Base-by-base conservation (phyloP, 2,888 invertebrate genomes). In the Dryomyza anilis region DNA sequence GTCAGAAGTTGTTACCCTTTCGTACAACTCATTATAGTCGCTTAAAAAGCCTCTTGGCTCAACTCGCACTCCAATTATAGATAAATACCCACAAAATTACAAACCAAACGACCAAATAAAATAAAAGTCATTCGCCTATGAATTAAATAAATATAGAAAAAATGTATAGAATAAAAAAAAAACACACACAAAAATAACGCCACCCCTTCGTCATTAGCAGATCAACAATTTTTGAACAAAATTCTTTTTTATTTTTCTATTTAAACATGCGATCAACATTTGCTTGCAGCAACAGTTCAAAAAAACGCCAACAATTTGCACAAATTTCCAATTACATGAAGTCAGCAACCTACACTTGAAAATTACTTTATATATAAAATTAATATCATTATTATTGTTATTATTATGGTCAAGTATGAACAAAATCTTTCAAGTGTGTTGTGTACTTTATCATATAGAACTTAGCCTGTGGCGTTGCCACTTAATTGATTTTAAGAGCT, bases 311-410 rank as follows among this genome's bases (percentile, higher is more conserved):
- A 5, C 23, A 29, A 23, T 60, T 50, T 33, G 16, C 25, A 21
- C 33, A 39, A 60, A 60, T 58, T 36, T 23, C 27, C 45, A 16
- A 29, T 21, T 16, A 30, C 36, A 53, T 23, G 53, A 62, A 62
- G 62, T 62, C 62, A 62, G 45, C 45, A 62, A 30, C 53, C 55
- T 52, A 29, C 45, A 27, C 23, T 23, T 23, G 6, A 25, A 25
- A 50, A n/a, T 3, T n/a, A n/a, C 23, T n/a, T n/a, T n/a, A n/a
- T n/a, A n/a, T n/a, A 50, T 21, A 25, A 50, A 7, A 10, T 50
- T 23, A 23, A 36, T 33, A 23, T 55, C 36, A 36, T 36, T 23
- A 23, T 55, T 33, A 23, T 55, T 55, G 55, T 36, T 55, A 8
- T 36, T 6, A 16, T 55, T 36, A 25, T 14, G 23, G 39, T n/a